Base-by-base conservation (phyloP, 2,113 vertebrate species). In the Dipodomys spectabilis region DNA sequence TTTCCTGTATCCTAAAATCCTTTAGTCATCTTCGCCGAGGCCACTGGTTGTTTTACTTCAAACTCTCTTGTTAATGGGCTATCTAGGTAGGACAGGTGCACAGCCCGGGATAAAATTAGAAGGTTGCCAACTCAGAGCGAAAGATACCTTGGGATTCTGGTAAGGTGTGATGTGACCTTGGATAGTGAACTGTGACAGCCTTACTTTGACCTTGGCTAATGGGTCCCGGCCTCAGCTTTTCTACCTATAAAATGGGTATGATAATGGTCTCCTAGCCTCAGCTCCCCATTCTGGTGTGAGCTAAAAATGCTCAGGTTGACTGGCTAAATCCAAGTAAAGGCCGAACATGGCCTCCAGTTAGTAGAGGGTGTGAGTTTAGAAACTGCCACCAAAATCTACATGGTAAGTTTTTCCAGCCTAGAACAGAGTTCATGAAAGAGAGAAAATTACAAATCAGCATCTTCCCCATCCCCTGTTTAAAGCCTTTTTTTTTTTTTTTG, bases 1-100 rank as follows among this genome's bases (percentile, higher is more conserved):
- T 23, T 64, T 64, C 74, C 73, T 84, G 49, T 73, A 53, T 82
- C 82, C 53, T 92, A 68, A 89, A 94, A 69, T 32, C 90, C 80
- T 86, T 86, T 78, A 77, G 83, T 94, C 90, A 87, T 73, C 79
- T 72, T 73, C 53, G 86, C 89, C 16, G 44, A 85, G 78, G 91
- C 86, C 68, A 49, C 53, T 53, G 32, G 44, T 57, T 71, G 49
- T 19, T 95, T 86, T 18, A 27, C 71, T 27, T 32, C 75, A 32
- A 79, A 73, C 83, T 39, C 27, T 74, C 35, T 68, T 45, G 82
- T 62, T 57, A 16, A 62, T 9, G 73, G 44, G 68, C 19, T n/a
- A 3, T 53, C 25, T 32, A 1, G 0, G 18, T 49, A 27, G 73
- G 74, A 65, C 78, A 78, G 69, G 45, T 20, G 32, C 25, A 11